Percentiles rank a stretch among this genome's conserved stretches.
Evolutionary conservation across 1,140 invertebrate genomes (phyloP).

Genomic region (Aporrectodea caliginosa): DNA sequence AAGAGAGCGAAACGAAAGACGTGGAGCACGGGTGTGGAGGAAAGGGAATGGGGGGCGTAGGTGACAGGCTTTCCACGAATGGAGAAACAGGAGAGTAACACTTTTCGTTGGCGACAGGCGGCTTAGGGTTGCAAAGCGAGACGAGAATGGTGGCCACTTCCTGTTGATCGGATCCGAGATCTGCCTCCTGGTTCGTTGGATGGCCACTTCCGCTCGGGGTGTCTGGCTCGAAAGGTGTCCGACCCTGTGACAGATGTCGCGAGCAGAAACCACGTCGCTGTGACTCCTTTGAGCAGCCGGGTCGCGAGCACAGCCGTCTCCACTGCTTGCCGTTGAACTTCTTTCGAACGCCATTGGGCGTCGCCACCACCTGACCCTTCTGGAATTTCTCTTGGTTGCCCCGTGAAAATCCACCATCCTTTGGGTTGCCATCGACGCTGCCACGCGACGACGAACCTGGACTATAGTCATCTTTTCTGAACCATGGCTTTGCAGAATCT

Average conservation of each 20-base stretch:
- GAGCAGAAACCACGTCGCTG: constrained; percentile 94
- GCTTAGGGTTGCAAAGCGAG: background rate
- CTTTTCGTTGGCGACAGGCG: background rate
- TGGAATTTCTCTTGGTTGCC: constrained; percentile 75
- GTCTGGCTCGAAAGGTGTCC: background rate
- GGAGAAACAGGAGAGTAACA: background rate
- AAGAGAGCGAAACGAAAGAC: too few relatives aligned
- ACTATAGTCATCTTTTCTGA: background rate
- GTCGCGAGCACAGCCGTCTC: constrained; percentile 89
- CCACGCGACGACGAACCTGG: background rate
- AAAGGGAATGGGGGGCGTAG: too few relatives aligned
- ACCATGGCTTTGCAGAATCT: background rate
- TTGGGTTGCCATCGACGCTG: background rate
- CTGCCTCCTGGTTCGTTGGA: too few relatives aligned
- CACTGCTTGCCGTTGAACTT: constrained; percentile 99
- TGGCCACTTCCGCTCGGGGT: too few relatives aligned
- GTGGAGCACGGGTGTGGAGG: too few relatives aligned
- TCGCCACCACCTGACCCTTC: constrained; percentile 95
- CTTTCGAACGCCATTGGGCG: constrained; percentile 91
- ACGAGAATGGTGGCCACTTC: background rate
- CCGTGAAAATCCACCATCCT: background rate
- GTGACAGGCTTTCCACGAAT: too few relatives aligned
- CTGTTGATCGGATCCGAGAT: background rate
- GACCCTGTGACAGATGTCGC: constrained; percentile 78
- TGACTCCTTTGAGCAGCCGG: constrained; percentile 94